A percentile compares a stretch with the other conserved stretches of the same genome.
These are phyloP conservation scores for Drosophila kuntzei DNA, from an alignment of 2,888 invertebrate species.

Conservation along the genomic window DNA sequence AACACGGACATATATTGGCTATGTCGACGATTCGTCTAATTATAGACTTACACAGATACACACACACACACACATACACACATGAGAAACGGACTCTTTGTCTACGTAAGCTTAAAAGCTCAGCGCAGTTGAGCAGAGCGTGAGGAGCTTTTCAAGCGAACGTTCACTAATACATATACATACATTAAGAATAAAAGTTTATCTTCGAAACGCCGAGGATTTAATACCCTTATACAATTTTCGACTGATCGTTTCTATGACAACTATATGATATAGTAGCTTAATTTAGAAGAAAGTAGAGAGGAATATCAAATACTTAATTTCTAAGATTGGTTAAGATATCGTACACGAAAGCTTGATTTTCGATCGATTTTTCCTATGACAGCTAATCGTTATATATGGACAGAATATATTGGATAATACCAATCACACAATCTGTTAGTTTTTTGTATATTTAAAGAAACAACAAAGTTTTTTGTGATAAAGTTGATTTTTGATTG, in stretches of 20 bases:
- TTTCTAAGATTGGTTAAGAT: neutral
- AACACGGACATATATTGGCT: slow-evolving; percentile 17
- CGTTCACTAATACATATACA: neutral
- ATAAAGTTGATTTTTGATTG: too few relatives aligned
- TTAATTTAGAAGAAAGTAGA: too few relatives aligned
- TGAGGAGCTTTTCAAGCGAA: slow-evolving; percentile 11
- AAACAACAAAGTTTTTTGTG: too few relatives aligned
- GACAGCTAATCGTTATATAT: too few relatives aligned
- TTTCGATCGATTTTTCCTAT: too few relatives aligned
- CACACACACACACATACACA: slow-evolving; percentile 1
- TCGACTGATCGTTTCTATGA: too few relatives aligned
- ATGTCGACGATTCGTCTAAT: slow-evolving; percentile 16
- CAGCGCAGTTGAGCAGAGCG: neutral
- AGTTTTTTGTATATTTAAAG: too few relatives aligned
- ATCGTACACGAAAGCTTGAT: neutral
- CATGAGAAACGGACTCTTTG: slow-evolving; percentile 8
- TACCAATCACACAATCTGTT: too few relatives aligned
- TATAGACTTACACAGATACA: slow-evolving; percentile 4
- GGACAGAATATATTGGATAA: too few relatives aligned
- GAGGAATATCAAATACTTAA: neutral
- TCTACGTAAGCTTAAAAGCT: slow-evolving; percentile 25
- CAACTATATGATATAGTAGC: too few relatives aligned
- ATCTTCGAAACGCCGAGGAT: neutral
- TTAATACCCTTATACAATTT: neutral
- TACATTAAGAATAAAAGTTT: neutral